These are phyloP conservation scores for Calliopsis andreniformis DNA, from an alignment of 1,140 invertebrate species.

Conservation along the genomic window DNA sequence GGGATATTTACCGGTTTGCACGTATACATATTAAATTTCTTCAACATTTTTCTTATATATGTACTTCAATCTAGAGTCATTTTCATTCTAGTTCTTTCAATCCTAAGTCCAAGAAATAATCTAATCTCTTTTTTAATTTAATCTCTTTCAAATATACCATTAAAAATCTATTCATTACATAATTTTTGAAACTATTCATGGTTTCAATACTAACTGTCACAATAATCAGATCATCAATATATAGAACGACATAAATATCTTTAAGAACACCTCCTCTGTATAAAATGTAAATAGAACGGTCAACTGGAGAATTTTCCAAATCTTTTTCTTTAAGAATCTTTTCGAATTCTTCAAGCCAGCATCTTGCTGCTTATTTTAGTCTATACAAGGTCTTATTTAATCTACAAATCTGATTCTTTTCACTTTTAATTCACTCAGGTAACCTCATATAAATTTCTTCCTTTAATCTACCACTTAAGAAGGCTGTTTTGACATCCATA, in stretches of 20 bases:
- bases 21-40: conserved; percentile 28
- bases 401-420: conserved; percentile 1
- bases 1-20: conserved; percentile 16
- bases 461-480: conserved; percentile 70
- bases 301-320: not conserved
- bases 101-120: conserved; percentile 19
- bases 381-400: conserved; percentile 27
- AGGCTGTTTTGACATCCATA: conserved; percentile 72
- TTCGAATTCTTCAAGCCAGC: conserved; percentile 22
- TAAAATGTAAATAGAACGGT: not conserved
- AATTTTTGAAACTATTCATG: conserved; percentile 2
- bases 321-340: no score
- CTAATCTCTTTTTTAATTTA: no score
- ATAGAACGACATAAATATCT: conserved; percentile 14
- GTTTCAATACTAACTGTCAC: not conserved
- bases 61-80: conserved; percentile 20
- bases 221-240: conserved; percentile 27
- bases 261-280: not conserved
- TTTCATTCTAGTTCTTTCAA: not conserved
- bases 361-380: conserved; percentile 22
- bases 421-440: conserved; percentile 34
- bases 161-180: conserved; percentile 11
- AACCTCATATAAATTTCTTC: conserved; percentile 68
- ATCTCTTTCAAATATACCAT: conserved; percentile 11
- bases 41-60: conserved; percentile 5